These are phyloP conservation scores for Syrmaticus mikado DNA, from an alignment of 2,113 vertebrate species.

Conservation along the genomic window DNA sequence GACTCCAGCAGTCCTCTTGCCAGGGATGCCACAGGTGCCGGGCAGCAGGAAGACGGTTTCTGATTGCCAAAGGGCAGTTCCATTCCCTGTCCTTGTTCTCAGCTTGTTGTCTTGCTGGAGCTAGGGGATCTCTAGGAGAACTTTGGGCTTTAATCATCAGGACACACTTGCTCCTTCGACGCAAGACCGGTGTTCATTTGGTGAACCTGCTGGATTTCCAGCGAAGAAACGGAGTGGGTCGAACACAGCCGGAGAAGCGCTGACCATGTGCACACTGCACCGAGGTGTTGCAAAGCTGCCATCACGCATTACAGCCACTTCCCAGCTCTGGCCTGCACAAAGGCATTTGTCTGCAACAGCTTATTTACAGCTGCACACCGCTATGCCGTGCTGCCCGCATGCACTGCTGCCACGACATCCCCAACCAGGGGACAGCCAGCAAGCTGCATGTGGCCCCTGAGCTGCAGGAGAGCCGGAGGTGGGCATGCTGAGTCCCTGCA, in stretches of 20 bases:
- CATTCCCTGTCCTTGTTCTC: background rate
- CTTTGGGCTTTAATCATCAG: background rate
- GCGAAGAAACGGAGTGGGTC: background rate
- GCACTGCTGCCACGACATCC: background rate
- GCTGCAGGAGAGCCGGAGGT: background rate
- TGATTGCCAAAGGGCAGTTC: background rate
- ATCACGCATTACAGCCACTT: background rate
- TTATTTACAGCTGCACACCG: background rate
- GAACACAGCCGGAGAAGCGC: background rate
- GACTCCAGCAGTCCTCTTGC: background rate
- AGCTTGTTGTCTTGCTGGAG: background rate
- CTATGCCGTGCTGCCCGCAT: background rate
- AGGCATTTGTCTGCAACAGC: background rate
- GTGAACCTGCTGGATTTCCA: background rate
- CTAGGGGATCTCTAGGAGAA: background rate
- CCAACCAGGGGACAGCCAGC: too few relatives aligned
- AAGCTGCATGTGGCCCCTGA: background rate
- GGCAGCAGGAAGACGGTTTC: background rate
- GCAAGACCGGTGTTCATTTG: background rate
- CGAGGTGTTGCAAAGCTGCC: background rate
- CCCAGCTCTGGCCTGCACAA: background rate
- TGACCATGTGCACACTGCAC: background rate
- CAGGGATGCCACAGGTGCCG: background rate
- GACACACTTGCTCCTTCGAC: background rate
- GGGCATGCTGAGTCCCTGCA: too few relatives aligned